These are phyloP conservation scores for Mechanitis messenoides DNA, from an alignment of 2,888 invertebrate genomes.

Conservation along the genomic window DNA sequence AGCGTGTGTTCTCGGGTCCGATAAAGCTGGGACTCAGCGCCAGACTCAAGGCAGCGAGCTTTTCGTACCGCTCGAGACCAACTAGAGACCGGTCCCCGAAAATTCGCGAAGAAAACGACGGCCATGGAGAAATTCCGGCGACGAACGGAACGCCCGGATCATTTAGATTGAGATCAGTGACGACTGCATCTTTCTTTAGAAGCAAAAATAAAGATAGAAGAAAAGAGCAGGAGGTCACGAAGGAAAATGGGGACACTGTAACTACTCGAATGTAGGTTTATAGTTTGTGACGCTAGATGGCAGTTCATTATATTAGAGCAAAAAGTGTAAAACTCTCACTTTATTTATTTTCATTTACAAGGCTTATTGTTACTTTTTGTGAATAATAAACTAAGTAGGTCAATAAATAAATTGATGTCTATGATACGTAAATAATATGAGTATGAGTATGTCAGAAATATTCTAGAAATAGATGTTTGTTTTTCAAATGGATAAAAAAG, in stretches of 20 bases:
- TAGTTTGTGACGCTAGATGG: not conserved
- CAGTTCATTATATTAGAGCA: no score
- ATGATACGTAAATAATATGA: no score
- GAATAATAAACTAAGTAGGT: no score
- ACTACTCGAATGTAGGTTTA: conserved; percentile 55
- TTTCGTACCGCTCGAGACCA: conserved; percentile 55
- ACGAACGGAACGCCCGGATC: conserved; percentile 48
- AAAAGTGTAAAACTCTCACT: no score
- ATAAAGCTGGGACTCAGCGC: conserved; percentile 48
- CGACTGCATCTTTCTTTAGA: conserved; percentile 59
- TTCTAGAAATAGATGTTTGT: no score
- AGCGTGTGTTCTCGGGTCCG: conserved; percentile 18
- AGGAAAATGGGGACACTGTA: conserved; percentile 48
- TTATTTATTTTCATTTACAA: no score
- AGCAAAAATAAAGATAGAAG: conserved; percentile 46
- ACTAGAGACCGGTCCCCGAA: conserved; percentile 52
- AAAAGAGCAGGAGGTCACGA: conserved; percentile 40
- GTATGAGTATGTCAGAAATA: no score
- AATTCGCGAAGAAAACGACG: conserved; percentile 42
- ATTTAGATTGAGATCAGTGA: conserved; percentile 58
- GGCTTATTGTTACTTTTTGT: no score
- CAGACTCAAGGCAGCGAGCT: conserved; percentile 57
- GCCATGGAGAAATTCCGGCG: conserved; percentile 40
- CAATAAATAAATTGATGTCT: no score
- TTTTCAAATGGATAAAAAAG: no score